Evolutionary conservation across 1,140 invertebrate species (phyloP).

Genomic region (Solenopsis invicta): DNA sequence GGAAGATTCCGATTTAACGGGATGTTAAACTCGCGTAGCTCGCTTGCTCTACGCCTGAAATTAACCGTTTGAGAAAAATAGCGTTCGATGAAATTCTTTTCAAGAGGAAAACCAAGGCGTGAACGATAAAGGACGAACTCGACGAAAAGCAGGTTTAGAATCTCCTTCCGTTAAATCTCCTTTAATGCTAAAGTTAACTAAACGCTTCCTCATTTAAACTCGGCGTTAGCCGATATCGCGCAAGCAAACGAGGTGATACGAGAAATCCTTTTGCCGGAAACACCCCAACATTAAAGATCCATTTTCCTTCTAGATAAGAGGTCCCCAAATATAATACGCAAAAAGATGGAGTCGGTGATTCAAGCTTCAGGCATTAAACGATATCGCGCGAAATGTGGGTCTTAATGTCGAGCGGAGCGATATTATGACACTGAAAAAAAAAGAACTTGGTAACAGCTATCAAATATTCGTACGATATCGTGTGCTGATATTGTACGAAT

Average conservation of each 20-base stretch:
- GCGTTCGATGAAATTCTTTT: background rate
- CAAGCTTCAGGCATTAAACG: background rate
- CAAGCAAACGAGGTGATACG: background rate
- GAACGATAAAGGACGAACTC: background rate
- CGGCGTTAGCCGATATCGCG: background rate
- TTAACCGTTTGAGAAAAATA: background rate
- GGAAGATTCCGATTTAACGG: conserved; percentile 11
- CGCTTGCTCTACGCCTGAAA: background rate
- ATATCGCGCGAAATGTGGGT: background rate
- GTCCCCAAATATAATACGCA: conserved; percentile 1
- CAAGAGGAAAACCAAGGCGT: background rate
- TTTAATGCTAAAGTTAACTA: background rate
- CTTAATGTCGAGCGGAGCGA: background rate
- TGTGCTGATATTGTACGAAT: no score
- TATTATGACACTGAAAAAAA: background rate
- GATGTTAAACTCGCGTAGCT: conserved; percentile 3
- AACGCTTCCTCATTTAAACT: background rate
- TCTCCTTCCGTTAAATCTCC: no score
- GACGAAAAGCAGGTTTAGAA: background rate
- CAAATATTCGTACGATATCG: no score
- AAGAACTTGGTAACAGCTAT: no score
- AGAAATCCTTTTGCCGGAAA: background rate
- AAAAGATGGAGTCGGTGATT: conserved; percentile 5
- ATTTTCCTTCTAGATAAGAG: conserved; percentile 16
- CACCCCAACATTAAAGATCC: background rate